These are phyloP conservation scores for Lepidothrix coronata DNA, from an alignment of 2,113 vertebrate genomes.

Conservation along the genomic window DNA sequence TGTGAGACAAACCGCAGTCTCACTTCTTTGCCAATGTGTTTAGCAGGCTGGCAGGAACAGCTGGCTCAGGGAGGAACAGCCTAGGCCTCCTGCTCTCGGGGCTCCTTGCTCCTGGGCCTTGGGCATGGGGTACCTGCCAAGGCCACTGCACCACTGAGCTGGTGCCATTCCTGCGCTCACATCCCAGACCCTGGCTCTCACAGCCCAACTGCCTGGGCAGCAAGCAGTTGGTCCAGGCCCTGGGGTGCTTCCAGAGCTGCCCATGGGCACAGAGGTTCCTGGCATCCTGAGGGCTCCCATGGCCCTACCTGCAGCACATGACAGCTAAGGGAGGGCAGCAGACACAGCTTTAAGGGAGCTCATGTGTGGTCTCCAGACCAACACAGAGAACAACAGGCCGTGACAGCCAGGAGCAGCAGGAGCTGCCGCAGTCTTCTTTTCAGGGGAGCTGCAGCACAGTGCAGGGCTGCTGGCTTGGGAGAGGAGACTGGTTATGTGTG, in stretches of 20 bases:
- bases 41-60: neutral
- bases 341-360: neutral
- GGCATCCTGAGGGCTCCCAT: neutral
- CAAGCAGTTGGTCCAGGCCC: neutral
- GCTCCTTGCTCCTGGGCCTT: neutral
- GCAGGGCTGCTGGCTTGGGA: neutral
- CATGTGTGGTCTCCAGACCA: neutral
- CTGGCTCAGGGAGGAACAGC: neutral
- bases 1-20: fast-evolving
- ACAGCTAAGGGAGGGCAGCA: neutral
- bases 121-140: no score
- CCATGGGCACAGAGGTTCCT: neutral
- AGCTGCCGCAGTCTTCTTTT: neutral
- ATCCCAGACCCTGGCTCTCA: neutral
- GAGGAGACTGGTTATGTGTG: neutral
- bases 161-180: neutral
- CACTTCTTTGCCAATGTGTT: neutral
- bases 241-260: neutral
- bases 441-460: neutral
- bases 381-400: neutral
- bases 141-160: neutral
- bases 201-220: neutral
- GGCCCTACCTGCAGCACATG: neutral
- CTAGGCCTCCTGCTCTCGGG: neutral
- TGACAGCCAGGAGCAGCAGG: neutral